phyloP scores from a whole-genome alignment of 2,113 vertebrate genomes.

The Pantherophis guttatus region DNA sequence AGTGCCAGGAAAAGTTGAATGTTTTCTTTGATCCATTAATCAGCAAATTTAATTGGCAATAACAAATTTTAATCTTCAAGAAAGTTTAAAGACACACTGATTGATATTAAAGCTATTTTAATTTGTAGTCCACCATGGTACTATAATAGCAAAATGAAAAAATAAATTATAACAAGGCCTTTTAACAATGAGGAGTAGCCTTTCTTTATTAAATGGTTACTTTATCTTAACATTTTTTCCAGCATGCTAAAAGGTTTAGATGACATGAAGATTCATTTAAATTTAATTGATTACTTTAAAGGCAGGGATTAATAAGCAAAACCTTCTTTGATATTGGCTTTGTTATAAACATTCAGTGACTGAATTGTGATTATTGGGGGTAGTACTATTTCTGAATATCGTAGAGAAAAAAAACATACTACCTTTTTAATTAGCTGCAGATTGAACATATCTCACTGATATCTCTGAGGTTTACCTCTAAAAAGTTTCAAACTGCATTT shows the following conservation, averaged over 20 bases:
- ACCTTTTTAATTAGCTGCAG: neutral
- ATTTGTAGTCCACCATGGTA: neutral
- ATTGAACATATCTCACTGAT: neutral
- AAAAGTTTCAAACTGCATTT: neutral
- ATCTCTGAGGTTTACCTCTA: neutral
- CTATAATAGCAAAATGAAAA: neutral
- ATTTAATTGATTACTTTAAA: slow-evolving; percentile 5
- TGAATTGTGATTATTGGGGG: neutral
- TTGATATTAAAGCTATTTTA: neutral
- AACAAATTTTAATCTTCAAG: neutral
- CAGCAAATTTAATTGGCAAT: neutral
- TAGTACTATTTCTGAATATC: neutral
- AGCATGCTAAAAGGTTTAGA: neutral
- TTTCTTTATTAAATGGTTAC: neutral
- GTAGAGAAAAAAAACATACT: neutral
- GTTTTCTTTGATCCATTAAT: slow-evolving; percentile 1
- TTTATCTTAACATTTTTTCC: neutral
- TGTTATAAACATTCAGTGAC: neutral
- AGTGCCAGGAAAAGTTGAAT: neutral
- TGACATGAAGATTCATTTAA: neutral
- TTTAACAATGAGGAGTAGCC: neutral
- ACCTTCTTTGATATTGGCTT: neutral
- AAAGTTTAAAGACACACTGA: neutral
- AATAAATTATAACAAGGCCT: neutral
- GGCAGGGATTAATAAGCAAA: neutral